Conservation (phyloP, 2,888 invertebrate genomes). For the Eupithecia subfuscata region DNA sequence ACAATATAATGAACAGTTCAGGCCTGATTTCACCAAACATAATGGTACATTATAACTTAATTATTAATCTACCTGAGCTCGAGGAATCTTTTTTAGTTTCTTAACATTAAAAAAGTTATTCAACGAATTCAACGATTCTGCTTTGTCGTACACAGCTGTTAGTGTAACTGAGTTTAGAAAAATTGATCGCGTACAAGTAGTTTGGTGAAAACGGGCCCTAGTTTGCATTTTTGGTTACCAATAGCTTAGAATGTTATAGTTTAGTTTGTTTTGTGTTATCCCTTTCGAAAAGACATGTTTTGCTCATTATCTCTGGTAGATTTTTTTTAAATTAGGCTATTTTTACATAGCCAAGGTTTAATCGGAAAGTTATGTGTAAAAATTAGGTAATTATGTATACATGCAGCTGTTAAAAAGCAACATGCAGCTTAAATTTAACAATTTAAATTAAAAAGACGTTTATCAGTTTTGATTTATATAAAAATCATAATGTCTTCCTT, state of each 20-base stretch:
- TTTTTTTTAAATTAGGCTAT: conserved; percentile 4
- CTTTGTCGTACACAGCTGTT: neutral
- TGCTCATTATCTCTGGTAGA: conserved; percentile 30
- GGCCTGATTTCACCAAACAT: conserved; percentile 1
- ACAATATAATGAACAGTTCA: neutral
- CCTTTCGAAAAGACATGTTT: conserved; percentile 35
- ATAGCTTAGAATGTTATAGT: conserved; percentile 16
- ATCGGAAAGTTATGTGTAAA: conserved; percentile 9
- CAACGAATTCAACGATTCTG: neutral
- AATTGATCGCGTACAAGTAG: neutral
- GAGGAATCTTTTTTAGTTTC: neutral
- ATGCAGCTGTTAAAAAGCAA: conserved; percentile 13
- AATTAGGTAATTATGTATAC: neutral
- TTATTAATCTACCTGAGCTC: neutral
- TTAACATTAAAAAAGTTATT: neutral
- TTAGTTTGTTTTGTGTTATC: conserved; percentile 16
- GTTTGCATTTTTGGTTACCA: conserved; percentile 20
- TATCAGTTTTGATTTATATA: neutral
- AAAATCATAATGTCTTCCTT: neutral
- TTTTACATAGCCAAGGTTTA: conserved; percentile 14
- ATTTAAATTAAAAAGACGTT: neutral
- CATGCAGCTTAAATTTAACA: neutral
- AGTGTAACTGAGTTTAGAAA: neutral
- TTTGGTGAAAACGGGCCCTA: neutral
- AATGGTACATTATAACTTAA: neutral